Conservation (phyloP, 2,797 vertebrate species). For the Sebastes dallii region DNA sequence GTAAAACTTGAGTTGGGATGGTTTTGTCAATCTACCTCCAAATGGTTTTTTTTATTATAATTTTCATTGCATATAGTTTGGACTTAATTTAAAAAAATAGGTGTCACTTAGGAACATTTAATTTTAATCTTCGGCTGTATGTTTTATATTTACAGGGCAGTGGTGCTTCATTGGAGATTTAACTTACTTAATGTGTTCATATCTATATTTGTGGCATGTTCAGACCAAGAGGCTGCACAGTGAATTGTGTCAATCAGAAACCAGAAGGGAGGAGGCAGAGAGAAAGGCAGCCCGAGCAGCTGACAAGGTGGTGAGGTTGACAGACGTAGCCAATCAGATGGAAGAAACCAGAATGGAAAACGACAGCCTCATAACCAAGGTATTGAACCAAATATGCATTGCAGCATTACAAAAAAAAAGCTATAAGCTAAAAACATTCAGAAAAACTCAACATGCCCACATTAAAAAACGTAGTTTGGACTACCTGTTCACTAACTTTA, state of each 20-base stretch:
- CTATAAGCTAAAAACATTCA: neutral
- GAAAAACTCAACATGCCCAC: neutral
- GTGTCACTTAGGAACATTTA: neutral
- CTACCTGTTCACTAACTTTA: neutral
- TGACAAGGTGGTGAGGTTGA: constrained; percentile 57
- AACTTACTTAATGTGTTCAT: neutral
- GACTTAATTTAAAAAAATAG: neutral
- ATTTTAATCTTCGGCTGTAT: neutral
- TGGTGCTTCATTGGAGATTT: neutral
- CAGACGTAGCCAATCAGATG: constrained; percentile 44
- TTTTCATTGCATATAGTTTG: neutral
- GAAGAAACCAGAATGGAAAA: constrained; percentile 61
- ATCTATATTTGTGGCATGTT: neutral
- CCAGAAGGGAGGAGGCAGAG: constrained; percentile 67
- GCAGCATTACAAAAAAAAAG: neutral
- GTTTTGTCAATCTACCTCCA: neutral
- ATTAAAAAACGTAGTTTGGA: neutral
- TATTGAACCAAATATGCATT: constrained; percentile 30
- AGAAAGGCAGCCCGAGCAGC: constrained; percentile 42
- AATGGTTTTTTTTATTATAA: neutral
- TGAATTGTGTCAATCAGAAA: constrained; percentile 76
- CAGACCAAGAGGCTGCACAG: constrained; percentile 75
- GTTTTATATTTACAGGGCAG: neutral
- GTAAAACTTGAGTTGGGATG: neutral
- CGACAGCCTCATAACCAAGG: constrained; percentile 58